phyloP scores from a whole-genome alignment of 64 coral and sea anemone species.

The Orbicella faveolata region DNA sequence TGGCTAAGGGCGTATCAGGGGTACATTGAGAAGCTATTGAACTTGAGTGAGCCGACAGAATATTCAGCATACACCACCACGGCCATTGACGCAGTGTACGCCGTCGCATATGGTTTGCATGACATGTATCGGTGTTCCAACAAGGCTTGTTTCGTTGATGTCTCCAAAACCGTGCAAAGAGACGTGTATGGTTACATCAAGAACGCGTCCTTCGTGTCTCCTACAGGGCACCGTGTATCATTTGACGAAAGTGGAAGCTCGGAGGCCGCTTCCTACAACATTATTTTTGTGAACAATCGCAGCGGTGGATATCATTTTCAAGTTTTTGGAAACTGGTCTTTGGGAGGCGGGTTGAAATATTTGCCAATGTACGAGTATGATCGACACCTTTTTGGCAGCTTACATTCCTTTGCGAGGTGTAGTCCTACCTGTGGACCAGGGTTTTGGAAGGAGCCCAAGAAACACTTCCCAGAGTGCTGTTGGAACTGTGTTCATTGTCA shows the following conservation, averaged over 20 bases:
- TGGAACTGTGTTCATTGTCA: slow-evolving; percentile 64
- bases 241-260: slow-evolving; percentile 65
- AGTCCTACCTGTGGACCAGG: slow-evolving; percentile 38
- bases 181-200: slow-evolving; percentile 43
- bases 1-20: slow-evolving; percentile 34
- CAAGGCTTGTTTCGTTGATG: slow-evolving; percentile 11
- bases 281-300: slow-evolving; percentile 15
- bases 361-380: neutral
- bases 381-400: neutral
- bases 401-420: slow-evolving; percentile 41
- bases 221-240: slow-evolving; percentile 41
- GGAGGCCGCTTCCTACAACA: slow-evolving; percentile 15
- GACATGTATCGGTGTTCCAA: slow-evolving; percentile 32
- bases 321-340: slow-evolving; percentile 43
- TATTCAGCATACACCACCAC: slow-evolving; percentile 62
- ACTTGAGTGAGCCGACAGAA: slow-evolving; percentile 13
- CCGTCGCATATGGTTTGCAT: slow-evolving; percentile 47
- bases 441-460: slow-evolving; percentile 36
- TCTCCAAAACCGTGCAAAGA: slow-evolving; percentile 24
- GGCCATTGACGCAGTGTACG: slow-evolving; percentile 70
- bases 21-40: slow-evolving; percentile 22
- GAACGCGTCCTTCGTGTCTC: slow-evolving; percentile 64
- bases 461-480: slow-evolving; percentile 67
- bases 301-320: slow-evolving; percentile 4
- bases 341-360: slow-evolving; percentile 9